These are phyloP conservation scores for Stenotaenia linearis DNA, from an alignment of 2,888 invertebrate genomes.

Conservation along the genomic window DNA sequence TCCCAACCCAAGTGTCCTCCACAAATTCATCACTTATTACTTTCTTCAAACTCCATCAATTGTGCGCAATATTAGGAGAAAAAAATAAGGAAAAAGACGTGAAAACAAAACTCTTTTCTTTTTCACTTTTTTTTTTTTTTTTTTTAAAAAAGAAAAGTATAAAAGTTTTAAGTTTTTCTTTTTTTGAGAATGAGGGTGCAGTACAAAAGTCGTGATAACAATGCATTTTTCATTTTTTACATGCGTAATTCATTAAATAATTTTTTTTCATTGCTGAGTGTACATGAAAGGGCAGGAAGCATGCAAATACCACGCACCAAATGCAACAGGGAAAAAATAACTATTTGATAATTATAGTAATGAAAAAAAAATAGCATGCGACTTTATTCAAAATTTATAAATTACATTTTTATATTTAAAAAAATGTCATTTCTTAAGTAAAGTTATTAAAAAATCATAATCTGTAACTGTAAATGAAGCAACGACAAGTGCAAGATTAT, in stretches of 20 bases:
- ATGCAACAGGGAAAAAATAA: neutral
- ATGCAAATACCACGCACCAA: constrained; percentile 19
- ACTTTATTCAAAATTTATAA: constrained; percentile 6
- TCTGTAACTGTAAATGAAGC: neutral
- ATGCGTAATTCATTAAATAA: constrained; percentile 19
- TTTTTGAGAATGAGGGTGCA: neutral
- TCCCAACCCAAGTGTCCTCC: neutral
- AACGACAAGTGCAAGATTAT: neutral
- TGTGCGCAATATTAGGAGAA: neutral
- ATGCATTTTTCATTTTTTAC: neutral
- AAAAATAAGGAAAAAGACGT: neutral
- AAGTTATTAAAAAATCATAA: neutral
- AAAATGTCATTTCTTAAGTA: neutral
- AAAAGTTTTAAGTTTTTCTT: neutral
- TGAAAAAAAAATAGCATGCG: constrained; percentile 7
- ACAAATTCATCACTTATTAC: constrained; percentile 15
- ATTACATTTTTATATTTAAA: neutral
- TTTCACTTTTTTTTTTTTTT: neutral
- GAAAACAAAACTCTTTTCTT: neutral
- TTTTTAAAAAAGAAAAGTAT: neutral
- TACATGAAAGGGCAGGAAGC: constrained; percentile 3
- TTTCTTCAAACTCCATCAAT: constrained; percentile 3
- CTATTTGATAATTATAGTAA: neutral
- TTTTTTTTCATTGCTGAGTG: neutral
- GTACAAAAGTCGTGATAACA: neutral